Base-by-base conservation (phyloP, 2,797 vertebrate species). In the Streptopelia turtur region DNA sequence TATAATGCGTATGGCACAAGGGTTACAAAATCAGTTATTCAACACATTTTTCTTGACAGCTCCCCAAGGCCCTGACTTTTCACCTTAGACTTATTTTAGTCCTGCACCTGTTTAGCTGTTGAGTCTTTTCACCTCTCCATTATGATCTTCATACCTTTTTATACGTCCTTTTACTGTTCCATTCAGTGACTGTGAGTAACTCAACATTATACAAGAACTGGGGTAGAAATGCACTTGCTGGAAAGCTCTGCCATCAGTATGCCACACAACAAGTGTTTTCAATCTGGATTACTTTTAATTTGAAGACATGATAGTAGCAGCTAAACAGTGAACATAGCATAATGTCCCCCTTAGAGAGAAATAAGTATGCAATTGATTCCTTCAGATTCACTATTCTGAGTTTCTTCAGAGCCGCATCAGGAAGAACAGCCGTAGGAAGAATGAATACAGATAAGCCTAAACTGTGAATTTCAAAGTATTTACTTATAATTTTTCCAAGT, bases 31-130 rank as follows among this genome's bases (percentile, higher is more conserved):
- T 82, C 63, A 93, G 55, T 96, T 87, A 90, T 81, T 93, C 79
- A 92, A 50, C 41, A 79, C 50, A 71, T 49, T 3, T 66, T 81
- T 81, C 85, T 86, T 92, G 56, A 76, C 45, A 87, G 53, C 10
- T 23, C 25, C 30, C 7, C 37, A 9, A 15, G 8, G 77, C 6
- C 5, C 30, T 94, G 53, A 82, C 82, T 95, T 96, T 97, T 90
- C 61, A 79, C 39, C 94, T 92, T 75, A 33, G 39, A 69, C 94
- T 95, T 93, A 60, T 93, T 95, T 96, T 53, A 90, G 18, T 53
- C 43, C 53, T 91, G 8, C 13, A 88, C 5, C 45, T 83, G 33
- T 85, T 94, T 88, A 92, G 23, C 7, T 89, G n/a, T 93, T 90
- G 84, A 16, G 45, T 91, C 89, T 18, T 75, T 63, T 74, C 25